Conservation (phyloP, 2,113 vertebrate genomes). For the Tetraodon nigroviridis region DNA sequence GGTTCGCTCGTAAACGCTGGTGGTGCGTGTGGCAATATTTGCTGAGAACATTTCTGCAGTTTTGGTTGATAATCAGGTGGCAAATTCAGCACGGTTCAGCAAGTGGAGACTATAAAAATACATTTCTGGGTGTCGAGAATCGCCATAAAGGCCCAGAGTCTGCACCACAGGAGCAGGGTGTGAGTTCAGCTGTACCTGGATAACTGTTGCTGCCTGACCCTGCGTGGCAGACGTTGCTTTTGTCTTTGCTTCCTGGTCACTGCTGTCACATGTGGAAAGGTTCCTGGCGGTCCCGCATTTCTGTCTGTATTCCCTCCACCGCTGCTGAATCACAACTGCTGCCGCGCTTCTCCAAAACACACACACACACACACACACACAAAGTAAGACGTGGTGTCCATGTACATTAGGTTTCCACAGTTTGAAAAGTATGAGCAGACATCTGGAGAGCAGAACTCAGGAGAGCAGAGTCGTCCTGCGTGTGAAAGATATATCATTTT, state of each 20-base stretch:
- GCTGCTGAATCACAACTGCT: slow-evolving; percentile 71
- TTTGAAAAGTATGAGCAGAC: slow-evolving; percentile 52
- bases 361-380: slow-evolving; percentile 28
- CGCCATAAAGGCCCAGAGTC: too few relatives aligned
- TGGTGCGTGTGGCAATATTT: too few relatives aligned
- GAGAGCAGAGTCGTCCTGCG: slow-evolving; percentile 47
- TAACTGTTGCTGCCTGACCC: slow-evolving; percentile 76
- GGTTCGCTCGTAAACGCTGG: too few relatives aligned
- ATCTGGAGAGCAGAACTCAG: slow-evolving; percentile 53
- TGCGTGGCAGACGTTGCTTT: slow-evolving; percentile 6
- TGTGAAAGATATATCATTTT: slow-evolving; percentile 47
- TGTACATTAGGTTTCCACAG: slow-evolving; percentile 34
- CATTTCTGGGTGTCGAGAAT: too few relatives aligned
- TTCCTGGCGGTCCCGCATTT: slow-evolving; percentile 50
- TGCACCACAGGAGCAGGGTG: too few relatives aligned
- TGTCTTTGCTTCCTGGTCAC: slow-evolving; percentile 17
- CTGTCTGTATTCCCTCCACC: slow-evolving; percentile 61
- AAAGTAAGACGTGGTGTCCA: slow-evolving; percentile 37
- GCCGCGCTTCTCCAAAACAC: slow-evolving; percentile 57
- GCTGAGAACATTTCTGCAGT: too few relatives aligned
- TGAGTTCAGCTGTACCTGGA: slow-evolving; percentile 80
- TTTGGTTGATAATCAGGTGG: too few relatives aligned
- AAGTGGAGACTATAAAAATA: too few relatives aligned
- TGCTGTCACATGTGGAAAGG: slow-evolving; percentile 37
- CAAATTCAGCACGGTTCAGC: too few relatives aligned